Percentiles rank a stretch among this genome's conserved stretches.
phyloP scores from a whole-genome alignment of 2,113 vertebrate genomes.

The Lanius collurio region DNA sequence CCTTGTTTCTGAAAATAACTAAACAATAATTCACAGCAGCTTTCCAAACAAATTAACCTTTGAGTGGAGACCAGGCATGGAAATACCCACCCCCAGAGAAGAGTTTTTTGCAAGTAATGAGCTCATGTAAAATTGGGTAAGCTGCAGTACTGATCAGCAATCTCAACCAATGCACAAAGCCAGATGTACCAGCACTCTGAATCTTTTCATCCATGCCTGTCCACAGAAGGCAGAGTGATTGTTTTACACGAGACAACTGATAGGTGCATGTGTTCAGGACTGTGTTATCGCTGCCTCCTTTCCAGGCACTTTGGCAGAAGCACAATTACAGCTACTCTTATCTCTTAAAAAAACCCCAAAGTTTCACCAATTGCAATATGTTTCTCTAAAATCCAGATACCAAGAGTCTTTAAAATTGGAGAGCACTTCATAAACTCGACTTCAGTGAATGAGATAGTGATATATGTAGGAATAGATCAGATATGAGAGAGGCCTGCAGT shows the following conservation, averaged over 20 bases:
- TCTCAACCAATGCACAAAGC: neutral
- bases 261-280: neutral
- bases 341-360: neutral
- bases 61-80: neutral
- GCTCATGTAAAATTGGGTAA: neutral
- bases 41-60: slow-evolving; percentile 50
- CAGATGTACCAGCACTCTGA: neutral
- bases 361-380: neutral
- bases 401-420: neutral
- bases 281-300: neutral
- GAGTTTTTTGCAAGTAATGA: neutral
- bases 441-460: neutral
- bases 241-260: neutral
- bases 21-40: neutral
- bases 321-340: neutral
- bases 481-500: neutral
- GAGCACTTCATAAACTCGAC: neutral
- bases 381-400: neutral
- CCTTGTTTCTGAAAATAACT: neutral
- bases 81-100: neutral
- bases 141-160: neutral
- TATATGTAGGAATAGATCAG: neutral
- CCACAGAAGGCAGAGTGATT: neutral
- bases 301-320: neutral
- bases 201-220: neutral